Evolutionary conservation across 2,888 invertebrate genomes (phyloP), one percentile per base, ranked within the genome.

Genomic region (Eumerus sabulonum): DNA sequence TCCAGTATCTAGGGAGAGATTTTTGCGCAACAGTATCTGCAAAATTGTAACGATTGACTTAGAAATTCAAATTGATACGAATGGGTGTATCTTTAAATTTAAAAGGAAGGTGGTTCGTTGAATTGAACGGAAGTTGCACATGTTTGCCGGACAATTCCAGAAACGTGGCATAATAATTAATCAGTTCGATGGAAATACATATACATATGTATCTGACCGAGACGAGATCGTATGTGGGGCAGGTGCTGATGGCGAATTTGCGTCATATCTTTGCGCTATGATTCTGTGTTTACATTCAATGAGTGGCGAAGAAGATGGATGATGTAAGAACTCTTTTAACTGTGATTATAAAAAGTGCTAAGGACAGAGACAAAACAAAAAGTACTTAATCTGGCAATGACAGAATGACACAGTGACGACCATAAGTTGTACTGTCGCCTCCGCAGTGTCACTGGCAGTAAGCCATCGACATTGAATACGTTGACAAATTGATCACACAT

Each of bases 401-500:
- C 17, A 13, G 35, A 57, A 63, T 63, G 48, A 63, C 72, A 72
- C 64, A 9, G n/a, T 35, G 19, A 45, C 40, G 36, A 54, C 67
- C 59, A 59, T 59, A 53, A 67, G 42, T 50, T 48, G 62, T 27
- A 56, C 53, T 5, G 51, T 42, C 48, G 54, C 45, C 54, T 42
- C 18, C 45, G 27, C 44, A 35, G 54, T 60, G 64, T 56, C 76
- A 76, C 71, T 53, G 68, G 35, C 70, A 50, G 13, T 17, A 16
- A 51, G 16, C 16, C 19, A n/a, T 13, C 19, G 38, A 17, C 27
- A 47, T 13, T 36, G 50, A 13, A 45, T 54, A 13, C 62, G 38
- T 27, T 62, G 66, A 77, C 67, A 73, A 77, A 67, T 72, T 68
- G 56, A 62, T 59, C 51, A 42, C 35, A 36, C 42, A 67, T 59